Evolutionary conservation across 2,888 invertebrate species (phyloP).

Genomic region (Polylopha cassiicola): DNA sequence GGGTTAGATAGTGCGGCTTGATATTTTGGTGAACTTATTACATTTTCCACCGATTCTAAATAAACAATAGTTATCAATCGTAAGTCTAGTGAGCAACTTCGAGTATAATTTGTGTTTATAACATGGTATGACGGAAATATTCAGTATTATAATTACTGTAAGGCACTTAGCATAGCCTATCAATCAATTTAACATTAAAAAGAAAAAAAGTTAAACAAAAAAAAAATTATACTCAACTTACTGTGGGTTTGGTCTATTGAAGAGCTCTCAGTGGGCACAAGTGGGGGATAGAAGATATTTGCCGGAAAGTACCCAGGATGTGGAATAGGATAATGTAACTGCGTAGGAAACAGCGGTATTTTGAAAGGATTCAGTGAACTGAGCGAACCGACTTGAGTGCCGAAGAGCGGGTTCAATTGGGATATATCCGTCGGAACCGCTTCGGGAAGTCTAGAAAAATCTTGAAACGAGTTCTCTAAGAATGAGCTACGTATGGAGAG

Average conservation of each 20-base stretch:
- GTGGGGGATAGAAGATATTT: slow-evolving; percentile 61
- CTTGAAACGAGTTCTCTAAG: slow-evolving; percentile 50
- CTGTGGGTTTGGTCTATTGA: slow-evolving; percentile 39
- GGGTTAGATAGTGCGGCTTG: slow-evolving; percentile 36
- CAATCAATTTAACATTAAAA: neutral
- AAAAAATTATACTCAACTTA: slow-evolving; percentile 34
- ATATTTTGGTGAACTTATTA: slow-evolving; percentile 24
- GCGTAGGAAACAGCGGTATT: slow-evolving; percentile 56
- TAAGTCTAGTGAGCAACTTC: too few relatives aligned
- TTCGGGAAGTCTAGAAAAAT: slow-evolving; percentile 48
- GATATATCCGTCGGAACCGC: slow-evolving; percentile 36
- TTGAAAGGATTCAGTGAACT: slow-evolving; percentile 53
- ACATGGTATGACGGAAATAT: neutral
- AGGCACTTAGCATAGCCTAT: neutral
- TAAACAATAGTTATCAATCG: slow-evolving; percentile 2
- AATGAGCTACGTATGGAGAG: slow-evolving; percentile 39
- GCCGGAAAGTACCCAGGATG: slow-evolving; percentile 65
- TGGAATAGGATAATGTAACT: slow-evolving; percentile 55
- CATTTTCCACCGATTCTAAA: slow-evolving; percentile 30
- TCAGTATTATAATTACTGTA: too few relatives aligned
- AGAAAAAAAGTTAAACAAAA: neutral
- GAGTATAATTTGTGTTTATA: too few relatives aligned
- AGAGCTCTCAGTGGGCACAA: slow-evolving; percentile 46
- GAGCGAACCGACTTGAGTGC: slow-evolving; percentile 40
- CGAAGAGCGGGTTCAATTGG: slow-evolving; percentile 41